phyloP scores from a whole-genome alignment of 2,797 vertebrate genomes.

The Sandelia bainsii region DNA sequence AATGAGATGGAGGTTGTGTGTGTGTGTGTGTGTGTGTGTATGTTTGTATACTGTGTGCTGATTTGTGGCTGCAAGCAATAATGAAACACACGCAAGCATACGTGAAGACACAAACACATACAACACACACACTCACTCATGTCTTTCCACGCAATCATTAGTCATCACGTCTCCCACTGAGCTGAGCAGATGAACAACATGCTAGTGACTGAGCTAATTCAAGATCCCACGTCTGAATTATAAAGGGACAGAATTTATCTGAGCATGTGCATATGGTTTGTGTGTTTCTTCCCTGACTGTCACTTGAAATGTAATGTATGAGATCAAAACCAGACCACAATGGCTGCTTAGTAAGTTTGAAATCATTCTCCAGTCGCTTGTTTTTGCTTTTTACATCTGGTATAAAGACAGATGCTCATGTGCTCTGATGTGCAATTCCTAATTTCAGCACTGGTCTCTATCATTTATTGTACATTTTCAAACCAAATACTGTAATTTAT shows the following conservation, averaged over 20 bases:
- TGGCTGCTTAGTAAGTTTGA: background rate
- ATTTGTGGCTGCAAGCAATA: constrained; percentile 33
- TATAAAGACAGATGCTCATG: background rate
- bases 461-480: background rate
- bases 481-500: background rate
- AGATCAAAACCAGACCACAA: constrained; percentile 1
- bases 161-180: constrained; percentile 55
- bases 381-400: background rate
- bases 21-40: constrained; percentile 16
- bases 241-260: constrained; percentile 13
- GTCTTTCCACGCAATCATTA: constrained; percentile 45
- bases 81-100: constrained; percentile 26
- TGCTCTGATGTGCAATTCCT: background rate
- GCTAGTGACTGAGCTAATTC: constrained; percentile 53
- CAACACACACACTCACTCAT: constrained; percentile 2
- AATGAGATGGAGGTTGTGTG: constrained; percentile 18
- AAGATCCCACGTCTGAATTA: constrained; percentile 43
- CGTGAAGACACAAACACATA: background rate
- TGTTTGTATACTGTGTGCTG: constrained; percentile 8
- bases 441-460: background rate
- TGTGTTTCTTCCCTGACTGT: background rate
- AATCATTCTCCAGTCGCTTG: constrained; percentile 1
- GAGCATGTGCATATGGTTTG: constrained; percentile 16
- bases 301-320: background rate
- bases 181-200: constrained; percentile 61